Evolutionary conservation across 2,113 vertebrate genomes (phyloP).

Genomic region (Fregata magnificens): DNA sequence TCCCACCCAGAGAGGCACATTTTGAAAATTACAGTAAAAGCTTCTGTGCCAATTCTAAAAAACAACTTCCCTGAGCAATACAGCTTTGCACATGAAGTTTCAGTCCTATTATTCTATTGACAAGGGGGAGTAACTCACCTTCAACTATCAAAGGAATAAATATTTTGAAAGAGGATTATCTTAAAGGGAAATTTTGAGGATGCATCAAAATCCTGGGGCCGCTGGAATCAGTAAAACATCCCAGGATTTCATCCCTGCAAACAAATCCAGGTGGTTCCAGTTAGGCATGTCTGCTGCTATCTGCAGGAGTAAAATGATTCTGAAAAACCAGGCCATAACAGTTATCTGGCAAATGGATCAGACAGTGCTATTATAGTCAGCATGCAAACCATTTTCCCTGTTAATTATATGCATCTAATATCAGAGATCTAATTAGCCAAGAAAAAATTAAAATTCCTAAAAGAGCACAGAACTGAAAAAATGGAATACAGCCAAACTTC

Average conservation of each 20-base stretch:
- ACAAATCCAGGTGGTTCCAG: neutral
- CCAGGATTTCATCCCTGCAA: neutral
- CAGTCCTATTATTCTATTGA: neutral
- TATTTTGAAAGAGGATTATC: neutral
- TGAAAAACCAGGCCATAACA: neutral
- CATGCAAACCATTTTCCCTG: neutral
- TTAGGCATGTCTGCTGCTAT: neutral
- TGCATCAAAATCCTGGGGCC: neutral
- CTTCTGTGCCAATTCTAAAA: neutral
- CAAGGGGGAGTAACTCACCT: neutral
- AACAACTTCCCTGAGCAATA: neutral
- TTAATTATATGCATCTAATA: slow-evolving; percentile 34
- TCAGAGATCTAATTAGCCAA: slow-evolving; percentile 53
- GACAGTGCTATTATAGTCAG: neutral
- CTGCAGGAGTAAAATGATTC: neutral
- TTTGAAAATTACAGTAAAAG: slow-evolving; percentile 5
- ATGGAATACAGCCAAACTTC: neutral
- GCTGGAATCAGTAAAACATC: neutral
- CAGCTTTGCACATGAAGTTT: neutral
- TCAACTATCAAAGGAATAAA: neutral
- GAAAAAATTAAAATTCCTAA: slow-evolving; percentile 34
- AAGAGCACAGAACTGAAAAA: neutral
- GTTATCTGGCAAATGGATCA: slow-evolving; percentile 14
- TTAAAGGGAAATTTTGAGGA: neutral
- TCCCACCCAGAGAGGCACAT: neutral